A percentile compares a stretch with the other conserved stretches of the same genome.
These are phyloP conservation scores for Laterallus jamaicensis DNA, from an alignment of 2,113 vertebrate genomes.

Conservation along the genomic window DNA sequence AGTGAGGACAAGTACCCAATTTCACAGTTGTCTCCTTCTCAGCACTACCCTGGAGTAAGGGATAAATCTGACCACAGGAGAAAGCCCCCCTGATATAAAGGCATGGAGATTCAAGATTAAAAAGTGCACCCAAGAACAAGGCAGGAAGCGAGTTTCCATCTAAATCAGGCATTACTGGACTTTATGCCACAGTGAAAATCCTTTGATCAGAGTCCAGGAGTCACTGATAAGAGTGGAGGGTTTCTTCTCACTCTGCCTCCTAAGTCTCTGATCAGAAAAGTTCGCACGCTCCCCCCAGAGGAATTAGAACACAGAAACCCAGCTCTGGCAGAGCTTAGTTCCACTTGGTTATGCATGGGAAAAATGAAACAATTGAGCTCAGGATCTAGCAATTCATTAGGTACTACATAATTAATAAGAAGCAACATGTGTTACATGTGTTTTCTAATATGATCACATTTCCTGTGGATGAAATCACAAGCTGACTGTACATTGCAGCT, in stretches of 20 bases:
- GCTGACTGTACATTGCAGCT: not conserved
- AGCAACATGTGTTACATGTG: not conserved
- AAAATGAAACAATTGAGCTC: not conserved
- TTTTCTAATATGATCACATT: not conserved
- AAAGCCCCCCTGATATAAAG: not conserved
- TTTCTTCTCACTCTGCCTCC: not conserved
- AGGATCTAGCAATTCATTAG: not conserved
- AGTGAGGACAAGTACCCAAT: not conserved
- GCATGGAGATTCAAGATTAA: not conserved
- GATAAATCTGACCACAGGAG: not conserved
- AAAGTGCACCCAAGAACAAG: not conserved
- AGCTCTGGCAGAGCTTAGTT: constrained; percentile 3
- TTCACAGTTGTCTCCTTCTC: not conserved
- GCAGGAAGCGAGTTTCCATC: not conserved
- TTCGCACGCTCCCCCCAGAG: constrained; percentile 26
- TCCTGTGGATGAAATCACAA: not conserved
- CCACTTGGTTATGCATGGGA: not conserved
- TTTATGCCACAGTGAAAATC: not conserved
- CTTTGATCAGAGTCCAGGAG: not conserved
- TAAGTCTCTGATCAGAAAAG: constrained; percentile 1
- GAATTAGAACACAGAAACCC: constrained; percentile 21
- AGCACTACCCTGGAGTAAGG: not conserved
- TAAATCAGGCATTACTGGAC: not conserved
- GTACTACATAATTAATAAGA: constrained; percentile 28
- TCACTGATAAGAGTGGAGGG: not conserved